Evolutionary conservation across 1,140 invertebrate species (phyloP).

Genomic region (Melanaphis sacchari): DNA sequence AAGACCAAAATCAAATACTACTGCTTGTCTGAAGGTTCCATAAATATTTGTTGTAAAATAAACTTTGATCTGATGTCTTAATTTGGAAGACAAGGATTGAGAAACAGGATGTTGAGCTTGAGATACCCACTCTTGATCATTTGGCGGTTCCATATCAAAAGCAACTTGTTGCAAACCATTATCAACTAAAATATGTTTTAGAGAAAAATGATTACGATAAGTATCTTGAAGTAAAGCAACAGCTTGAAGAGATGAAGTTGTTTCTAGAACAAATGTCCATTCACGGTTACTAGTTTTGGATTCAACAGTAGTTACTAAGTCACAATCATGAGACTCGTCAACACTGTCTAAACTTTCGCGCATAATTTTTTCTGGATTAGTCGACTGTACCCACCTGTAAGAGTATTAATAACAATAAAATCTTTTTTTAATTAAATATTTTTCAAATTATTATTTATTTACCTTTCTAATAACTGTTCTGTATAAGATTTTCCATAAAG

Average conservation of each 20-base stretch:
- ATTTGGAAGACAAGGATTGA: conserved; percentile 57
- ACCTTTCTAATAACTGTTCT: conserved; percentile 73
- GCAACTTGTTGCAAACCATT: conserved; percentile 57
- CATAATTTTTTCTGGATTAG: conserved; percentile 69
- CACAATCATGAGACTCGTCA: conserved; percentile 69
- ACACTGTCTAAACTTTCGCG: conserved; percentile 69
- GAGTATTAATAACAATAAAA: conserved; percentile 2
- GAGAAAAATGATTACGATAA: conserved; percentile 75
- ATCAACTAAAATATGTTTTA: conserved; percentile 62
- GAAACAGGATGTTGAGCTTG: conserved; percentile 53
- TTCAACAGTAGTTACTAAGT: conserved; percentile 71
- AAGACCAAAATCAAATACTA: conserved; percentile 80
- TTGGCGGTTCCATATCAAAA: conserved; percentile 61
- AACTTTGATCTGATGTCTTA: conserved; percentile 72
- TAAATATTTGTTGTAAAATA: conserved; percentile 77
- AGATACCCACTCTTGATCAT: conserved; percentile 70
- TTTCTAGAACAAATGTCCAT: conserved; percentile 74
- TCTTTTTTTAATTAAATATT: not conserved
- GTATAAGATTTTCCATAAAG: conserved; percentile 73
- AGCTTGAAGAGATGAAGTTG: conserved; percentile 65
- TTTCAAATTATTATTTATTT: conserved; percentile 62
- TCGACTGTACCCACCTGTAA: conserved; percentile 67
- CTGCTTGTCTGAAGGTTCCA: conserved; percentile 81
- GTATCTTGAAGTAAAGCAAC: conserved; percentile 77
- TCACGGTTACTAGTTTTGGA: conserved; percentile 73